Base-by-base conservation (phyloP, 2,888 invertebrate genomes). In the Corbicula japonica region DNA sequence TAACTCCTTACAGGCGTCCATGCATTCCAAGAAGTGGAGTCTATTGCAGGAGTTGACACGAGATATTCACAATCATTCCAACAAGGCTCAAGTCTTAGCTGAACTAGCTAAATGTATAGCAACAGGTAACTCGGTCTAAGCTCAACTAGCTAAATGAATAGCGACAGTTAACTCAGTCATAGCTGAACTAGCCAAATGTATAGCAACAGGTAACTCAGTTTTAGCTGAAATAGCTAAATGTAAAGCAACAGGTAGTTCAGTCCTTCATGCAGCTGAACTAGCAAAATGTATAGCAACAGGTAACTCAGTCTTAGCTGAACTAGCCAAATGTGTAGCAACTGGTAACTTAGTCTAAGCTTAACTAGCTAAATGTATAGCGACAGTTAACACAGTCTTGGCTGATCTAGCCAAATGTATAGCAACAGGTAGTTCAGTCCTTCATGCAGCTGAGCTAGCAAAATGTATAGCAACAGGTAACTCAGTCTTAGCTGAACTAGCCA, bases 81-180 rank as follows among this genome's bases (percentile, higher is more conserved):
- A 95, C 60, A 96, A 96, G 88, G 94, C 95, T 68, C 94, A 95
- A 46, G 95, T 96, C 2, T 89, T 96, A 26, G 95, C 95, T 94
- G 96, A 96, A 92, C 92, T 97, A 44, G 95, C 96, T 0, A 94
- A 94, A 61, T 95, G 96, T 90, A 95, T 96, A 62, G 95, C 95
- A 30, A 84, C 89, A 80, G 91, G 92, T 92, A 82, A 66, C 73
- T 62, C 1, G n/a, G 32, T 35, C 8, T 35, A 15, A 50, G 26
- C 26, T 2, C 1, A 10, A 6, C 26, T 12, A 26, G 18, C 26
- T n/a, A 50, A 12, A 15, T 12, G n/a, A n/a, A n/a, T n/a, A n/a
- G n/a, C n/a, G 10, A 41, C 41, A 41, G 41, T 41, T 18, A 41
- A 41, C 41, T 18, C 41, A 12, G 41, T 41, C 41, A 41, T 18